A percentile compares a stretch with the other conserved stretches of the same genome.
Evolutionary conservation across 2,797 vertebrate genomes (phyloP).

Genomic region (Hephaestus fuliginosus): DNA sequence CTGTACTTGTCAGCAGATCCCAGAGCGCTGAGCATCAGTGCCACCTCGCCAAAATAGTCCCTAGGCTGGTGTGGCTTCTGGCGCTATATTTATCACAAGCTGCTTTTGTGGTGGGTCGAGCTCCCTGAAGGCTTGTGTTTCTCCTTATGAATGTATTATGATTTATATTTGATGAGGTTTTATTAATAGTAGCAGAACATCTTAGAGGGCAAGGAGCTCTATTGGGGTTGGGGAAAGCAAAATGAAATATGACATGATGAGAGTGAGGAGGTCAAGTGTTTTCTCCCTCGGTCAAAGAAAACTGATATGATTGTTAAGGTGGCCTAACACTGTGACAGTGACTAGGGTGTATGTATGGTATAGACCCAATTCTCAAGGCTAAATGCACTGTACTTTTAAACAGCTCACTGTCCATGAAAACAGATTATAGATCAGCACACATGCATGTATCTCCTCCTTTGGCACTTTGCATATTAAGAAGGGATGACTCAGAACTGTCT

Average conservation of each 20-base stretch:
- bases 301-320: background rate
- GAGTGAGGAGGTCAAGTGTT: conserved; percentile 14
- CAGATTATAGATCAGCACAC: background rate
- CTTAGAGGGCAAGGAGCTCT: conserved; percentile 25
- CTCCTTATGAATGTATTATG: conserved; percentile 70
- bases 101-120: conserved; percentile 74
- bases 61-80: conserved; percentile 61
- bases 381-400: background rate
- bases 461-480: background rate
- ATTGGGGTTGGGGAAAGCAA: conserved; percentile 10
- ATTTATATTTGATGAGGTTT: conserved; percentile 59
- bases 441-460: background rate
- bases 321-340: background rate
- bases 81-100: conserved; percentile 79
- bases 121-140: conserved; percentile 67
- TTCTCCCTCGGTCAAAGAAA: background rate
- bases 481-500: background rate
- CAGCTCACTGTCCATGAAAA: background rate
- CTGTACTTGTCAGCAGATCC: conserved; percentile 87
- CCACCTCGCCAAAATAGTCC: conserved; percentile 86
- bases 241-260: conserved; percentile 27
- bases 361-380: background rate
- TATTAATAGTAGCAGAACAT: conserved; percentile 61
- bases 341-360: background rate
- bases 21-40: conserved; percentile 70